Base-by-base conservation (phyloP, 1,140 invertebrate species). In the Pseudomyrmex dendroicus region DNA sequence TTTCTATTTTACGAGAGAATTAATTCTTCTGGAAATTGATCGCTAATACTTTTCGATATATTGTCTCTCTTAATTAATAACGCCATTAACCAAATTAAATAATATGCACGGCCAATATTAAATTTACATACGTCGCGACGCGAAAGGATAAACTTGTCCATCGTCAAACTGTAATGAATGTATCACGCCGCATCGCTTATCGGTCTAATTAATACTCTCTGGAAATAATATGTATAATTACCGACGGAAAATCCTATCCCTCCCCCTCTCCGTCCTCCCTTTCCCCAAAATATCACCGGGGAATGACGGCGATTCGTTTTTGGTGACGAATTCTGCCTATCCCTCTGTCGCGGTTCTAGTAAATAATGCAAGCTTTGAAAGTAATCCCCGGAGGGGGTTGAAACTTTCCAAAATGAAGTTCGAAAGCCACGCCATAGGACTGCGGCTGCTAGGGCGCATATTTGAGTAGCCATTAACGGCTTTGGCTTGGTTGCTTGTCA, bases 391-490 rank as follows among this genome's bases (percentile, higher is more conserved):
- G 83, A 78, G 83, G 72, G 76, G 74, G 76, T 56, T 89, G 63
- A 72, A 91, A 90, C 88, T 91, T 91, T 87, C 80, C 82, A 90
- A 90, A 90, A 89, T 89, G 84, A 91, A 90, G 90, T 90, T 90
- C 83, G 89, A 89, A 90, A 91, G 89, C 90, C 89, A 89, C 78
- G 74, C 80, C 78, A 68, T 66, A 88, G 74, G 48, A 88, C 76
- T 78, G 68, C 15, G 74, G 44, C 64, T 59, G 54, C 48, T 76
- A 74, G 84, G 87, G 84, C 89, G 90, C 89, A 90, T 91, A 90
- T 89, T 91, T 90, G 89, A 90, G 90, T 90, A 91, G 87, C 90
- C 90, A 91, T 91, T 91, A 91, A 91, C 87, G 89, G 90, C 90
- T 91, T 91, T 91, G 83, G 84, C 82, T 89, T 52, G 83, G 85